Evolutionary conservation across 2,888 invertebrate species (phyloP).

Genomic region (Ophion ellenae): DNA sequence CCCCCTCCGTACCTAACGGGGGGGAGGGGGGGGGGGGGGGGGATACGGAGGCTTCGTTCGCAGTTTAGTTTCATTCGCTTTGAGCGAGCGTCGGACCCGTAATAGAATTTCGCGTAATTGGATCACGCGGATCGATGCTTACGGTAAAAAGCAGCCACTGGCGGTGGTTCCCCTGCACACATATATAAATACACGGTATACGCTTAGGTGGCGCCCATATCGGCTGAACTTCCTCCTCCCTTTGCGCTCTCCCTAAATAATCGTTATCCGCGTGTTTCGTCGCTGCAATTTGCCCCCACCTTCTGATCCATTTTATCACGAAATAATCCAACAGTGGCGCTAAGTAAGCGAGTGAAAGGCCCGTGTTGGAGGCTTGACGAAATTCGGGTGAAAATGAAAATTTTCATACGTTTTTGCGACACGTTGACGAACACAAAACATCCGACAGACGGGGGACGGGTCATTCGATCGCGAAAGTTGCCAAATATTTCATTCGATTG

Average conservation of each 20-base stretch:
- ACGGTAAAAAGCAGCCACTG: constrained; percentile 60
- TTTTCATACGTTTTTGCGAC: no score
- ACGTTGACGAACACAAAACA: no score
- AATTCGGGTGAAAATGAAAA: no score
- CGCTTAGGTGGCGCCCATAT: background rate
- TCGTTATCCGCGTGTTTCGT: background rate
- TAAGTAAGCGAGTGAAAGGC: no score
- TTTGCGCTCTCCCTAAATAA: background rate
- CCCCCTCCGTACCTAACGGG: background rate
- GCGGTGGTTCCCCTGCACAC: background rate
- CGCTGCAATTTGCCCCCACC: background rate
- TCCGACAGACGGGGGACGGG: no score
- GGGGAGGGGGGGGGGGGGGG: background rate
- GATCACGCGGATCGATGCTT: constrained; percentile 70
- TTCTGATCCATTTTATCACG: no score
- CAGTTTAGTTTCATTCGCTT: constrained; percentile 63
- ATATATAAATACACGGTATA: background rate
- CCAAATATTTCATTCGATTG: no score
- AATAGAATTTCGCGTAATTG: constrained; percentile 71
- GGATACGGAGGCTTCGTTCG: constrained; percentile 48
- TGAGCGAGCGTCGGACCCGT: constrained; percentile 66
- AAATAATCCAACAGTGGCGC: no score
- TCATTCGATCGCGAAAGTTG: background rate
- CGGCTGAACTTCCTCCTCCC: background rate
- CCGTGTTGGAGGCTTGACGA: no score